Base-by-base conservation (phyloP, 2,797 vertebrate genomes). In the Miichthys miiuy region DNA sequence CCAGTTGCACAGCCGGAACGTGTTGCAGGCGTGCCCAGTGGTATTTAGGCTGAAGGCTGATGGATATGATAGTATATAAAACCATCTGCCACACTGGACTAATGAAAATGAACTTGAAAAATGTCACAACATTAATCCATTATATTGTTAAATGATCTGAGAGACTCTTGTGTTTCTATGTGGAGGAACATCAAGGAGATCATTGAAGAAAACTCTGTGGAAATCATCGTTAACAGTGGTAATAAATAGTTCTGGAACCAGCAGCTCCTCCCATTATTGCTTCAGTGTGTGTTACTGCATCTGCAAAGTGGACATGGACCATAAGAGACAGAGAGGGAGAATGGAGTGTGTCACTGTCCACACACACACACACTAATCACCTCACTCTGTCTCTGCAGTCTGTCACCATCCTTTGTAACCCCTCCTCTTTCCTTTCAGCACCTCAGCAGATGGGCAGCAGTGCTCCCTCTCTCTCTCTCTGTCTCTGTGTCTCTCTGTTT, bases 361-460 rank as follows among this genome's bases (percentile, higher is more conserved):
- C 25, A 66, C 60, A 54, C 70, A 44, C 30, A 58, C 46, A 64
- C 68, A 42, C 60, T 23, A 62, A 51, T 44, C 38, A 62, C 38
- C 44, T 67, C 47, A 25, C 72, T 68, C 64, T 65, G 47, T 79
- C 71, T 75, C 46, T 62, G 71, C 75, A 82, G 68, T 72, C 86
- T 84, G 74, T 87, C 79, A 75, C 64, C 20, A 41, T 50, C 30
- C 69, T 58, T 66, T 66, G 34, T 17, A 48, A 41, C 65, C 67
- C 62, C 18, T 63, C 52, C 47, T 20, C 56, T 61, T 75, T 79
- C 65, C 73, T 82, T 87, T 88, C 86, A 88, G 71, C 84, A 77
- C 81, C 82, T 89, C 87, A 87, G 92, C 94, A 95, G 94, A 95
- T 95, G 95, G 94, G 85, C 86, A 93, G 75, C 89, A 92, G 82